Conservation (phyloP, 2,113 vertebrate genomes). For the Sylvilagus bachmani region DNA sequence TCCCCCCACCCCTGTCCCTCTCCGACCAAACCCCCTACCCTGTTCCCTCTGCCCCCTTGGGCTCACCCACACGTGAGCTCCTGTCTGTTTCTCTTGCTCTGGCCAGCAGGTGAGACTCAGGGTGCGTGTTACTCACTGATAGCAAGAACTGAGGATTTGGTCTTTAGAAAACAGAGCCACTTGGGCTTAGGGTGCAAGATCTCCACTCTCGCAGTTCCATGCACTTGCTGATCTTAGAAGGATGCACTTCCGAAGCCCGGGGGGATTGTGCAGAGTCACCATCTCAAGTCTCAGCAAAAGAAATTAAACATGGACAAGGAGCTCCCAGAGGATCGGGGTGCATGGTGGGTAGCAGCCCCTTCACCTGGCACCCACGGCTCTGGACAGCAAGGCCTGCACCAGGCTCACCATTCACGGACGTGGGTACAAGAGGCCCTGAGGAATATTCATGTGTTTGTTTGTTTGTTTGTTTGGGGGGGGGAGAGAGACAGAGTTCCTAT, state of each 20-base stretch:
- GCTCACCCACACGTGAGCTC: neutral
- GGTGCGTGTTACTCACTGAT: neutral
- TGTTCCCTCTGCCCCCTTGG: fast-evolving
- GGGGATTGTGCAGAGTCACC: neutral
- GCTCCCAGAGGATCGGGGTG: fast-evolving
- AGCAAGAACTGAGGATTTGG: neutral
- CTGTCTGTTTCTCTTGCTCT: neutral
- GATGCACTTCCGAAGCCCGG: neutral
- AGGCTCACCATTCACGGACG: neutral
- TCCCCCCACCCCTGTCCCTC: neutral
- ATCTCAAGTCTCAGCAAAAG: neutral
- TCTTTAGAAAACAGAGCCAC: neutral
- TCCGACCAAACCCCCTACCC: neutral
- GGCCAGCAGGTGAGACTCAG: neutral
- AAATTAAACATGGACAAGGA: fast-evolving
- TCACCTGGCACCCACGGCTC: neutral
- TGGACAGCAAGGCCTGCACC: no score
- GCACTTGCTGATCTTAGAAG: no score
- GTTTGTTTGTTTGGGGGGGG: no score
- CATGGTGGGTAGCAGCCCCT: no score
- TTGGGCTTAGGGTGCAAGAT: fast-evolving
- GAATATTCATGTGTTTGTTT: no score
- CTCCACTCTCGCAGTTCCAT: neutral
- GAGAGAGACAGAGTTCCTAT: no score
- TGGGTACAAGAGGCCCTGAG: no score